phyloP scores from a whole-genome alignment of 2,888 invertebrate genomes.

The Hyles lineata region DNA sequence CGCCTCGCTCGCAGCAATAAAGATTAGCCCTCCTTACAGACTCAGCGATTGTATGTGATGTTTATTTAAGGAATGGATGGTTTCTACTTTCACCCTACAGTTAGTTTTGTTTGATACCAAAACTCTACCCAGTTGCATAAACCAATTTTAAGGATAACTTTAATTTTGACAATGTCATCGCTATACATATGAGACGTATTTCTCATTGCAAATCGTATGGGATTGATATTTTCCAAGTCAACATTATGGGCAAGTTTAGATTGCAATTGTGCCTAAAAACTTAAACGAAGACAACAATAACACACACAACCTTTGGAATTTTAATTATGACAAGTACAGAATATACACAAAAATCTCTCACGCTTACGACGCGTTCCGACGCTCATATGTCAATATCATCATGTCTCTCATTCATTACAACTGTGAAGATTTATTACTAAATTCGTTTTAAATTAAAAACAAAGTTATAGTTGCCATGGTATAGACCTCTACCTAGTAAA shows the following conservation, averaged over 20 bases:
- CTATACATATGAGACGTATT: too few relatives aligned
- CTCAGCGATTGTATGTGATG: background rate
- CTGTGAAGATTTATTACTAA: constrained; percentile 34
- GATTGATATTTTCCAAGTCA: too few relatives aligned
- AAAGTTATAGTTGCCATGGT: background rate
- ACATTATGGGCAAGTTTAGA: too few relatives aligned
- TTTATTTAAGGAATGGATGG: constrained; percentile 25
- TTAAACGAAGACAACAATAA: background rate
- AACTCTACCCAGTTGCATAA: background rate
- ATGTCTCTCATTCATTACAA: constrained; percentile 30
- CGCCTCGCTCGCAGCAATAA: constrained; percentile 50
- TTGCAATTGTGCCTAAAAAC: background rate
- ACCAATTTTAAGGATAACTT: too few relatives aligned
- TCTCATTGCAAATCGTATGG: too few relatives aligned
- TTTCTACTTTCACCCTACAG: background rate
- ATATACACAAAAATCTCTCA: constrained; percentile 16
- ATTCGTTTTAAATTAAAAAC: constrained; percentile 27
- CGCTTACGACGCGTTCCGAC: constrained; percentile 16
- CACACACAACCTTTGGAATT: background rate
- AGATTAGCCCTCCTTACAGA: constrained; percentile 47
- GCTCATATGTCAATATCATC: constrained; percentile 28
- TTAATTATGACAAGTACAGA: background rate
- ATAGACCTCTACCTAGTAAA: background rate
- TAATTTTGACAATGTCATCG: too few relatives aligned
- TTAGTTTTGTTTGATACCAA: too few relatives aligned